A percentile compares a stretch with the other conserved stretches of the same genome.
Conservation (phyloP, 2,888 invertebrate genomes). For the Aleiodes alternator region DNA sequence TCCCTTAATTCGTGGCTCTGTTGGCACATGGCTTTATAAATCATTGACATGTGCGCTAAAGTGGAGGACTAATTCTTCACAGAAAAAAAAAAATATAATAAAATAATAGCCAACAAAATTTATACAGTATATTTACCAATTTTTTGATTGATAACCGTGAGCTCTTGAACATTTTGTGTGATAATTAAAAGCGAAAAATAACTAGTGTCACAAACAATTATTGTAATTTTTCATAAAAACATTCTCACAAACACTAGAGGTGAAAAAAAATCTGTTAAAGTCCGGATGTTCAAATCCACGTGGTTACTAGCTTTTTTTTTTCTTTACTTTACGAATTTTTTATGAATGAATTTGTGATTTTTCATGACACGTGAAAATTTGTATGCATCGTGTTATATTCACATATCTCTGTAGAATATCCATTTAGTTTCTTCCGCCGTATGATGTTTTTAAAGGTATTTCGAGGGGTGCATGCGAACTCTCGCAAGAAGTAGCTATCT, state of each 20-base stretch:
- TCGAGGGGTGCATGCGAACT: slow-evolving; percentile 45
- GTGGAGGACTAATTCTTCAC: slow-evolving; percentile 38
- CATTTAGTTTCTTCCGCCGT: slow-evolving; percentile 42
- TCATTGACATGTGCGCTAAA: slow-evolving; percentile 54
- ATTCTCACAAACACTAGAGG: neutral
- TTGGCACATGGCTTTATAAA: slow-evolving; percentile 54
- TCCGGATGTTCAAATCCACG: neutral
- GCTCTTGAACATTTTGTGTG: neutral
- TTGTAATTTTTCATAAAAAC: slow-evolving; percentile 6
- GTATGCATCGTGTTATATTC: slow-evolving; percentile 14
- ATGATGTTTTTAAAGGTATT: slow-evolving; percentile 24
- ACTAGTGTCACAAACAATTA: slow-evolving; percentile 13
- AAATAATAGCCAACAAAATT: slow-evolving; percentile 50
- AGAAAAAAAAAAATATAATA: slow-evolving; percentile 29
- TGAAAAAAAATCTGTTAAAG: neutral
- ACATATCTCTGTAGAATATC: slow-evolving; percentile 33
- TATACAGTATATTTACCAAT: slow-evolving; percentile 48
- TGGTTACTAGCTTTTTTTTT: slow-evolving; percentile 5
- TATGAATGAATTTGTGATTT: neutral
- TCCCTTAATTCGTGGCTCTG: slow-evolving; percentile 65
- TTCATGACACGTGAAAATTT: slow-evolving; percentile 15
- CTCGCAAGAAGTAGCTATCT: slow-evolving; percentile 54
- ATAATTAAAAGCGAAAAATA: slow-evolving; percentile 4
- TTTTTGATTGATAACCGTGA: slow-evolving; percentile 48
- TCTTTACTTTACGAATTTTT: neutral